Evolutionary conservation across 2,888 invertebrate species (phyloP), one percentile per base, ranked within the genome.

Genomic region (Lithophane leautieri): DNA sequence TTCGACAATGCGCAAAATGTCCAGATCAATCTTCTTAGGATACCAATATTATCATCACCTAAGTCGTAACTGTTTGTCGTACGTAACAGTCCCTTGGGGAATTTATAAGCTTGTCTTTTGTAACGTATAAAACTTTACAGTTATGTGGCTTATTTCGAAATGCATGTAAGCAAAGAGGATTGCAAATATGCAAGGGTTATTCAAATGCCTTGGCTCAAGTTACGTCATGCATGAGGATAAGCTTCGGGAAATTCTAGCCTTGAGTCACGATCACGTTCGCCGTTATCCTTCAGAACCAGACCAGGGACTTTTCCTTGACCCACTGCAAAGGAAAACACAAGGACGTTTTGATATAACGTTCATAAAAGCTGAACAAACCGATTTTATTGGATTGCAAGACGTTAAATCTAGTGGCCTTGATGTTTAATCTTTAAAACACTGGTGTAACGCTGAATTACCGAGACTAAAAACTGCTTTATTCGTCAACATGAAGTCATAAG

Each of bases 251-350:
- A 68, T 69, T 77, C 47, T 76, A 82, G 84, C 88, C 88, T 89
- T 89, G 87, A 83, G 79, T 78, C 73, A 80, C 83, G 71, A 82
- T 75, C 79, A 77, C 80, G 81, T 82, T 68, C 44, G 72, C 69
- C 60, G 73, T 86, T 88, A 86, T 89, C 88, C 89, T 90, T 83
- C 63, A 75, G 40, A 79, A 47, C 25, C 44, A 77, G 76, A 70
- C 78, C 84, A 83, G 91, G 91, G 92, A 90, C 81, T 84, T 91
- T 86, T 89, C 93, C 93, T 91, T 94, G 94, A 91, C 94, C 91
- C 71, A 90, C 70, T 91, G 92, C 60, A 74, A 44, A 77, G 75
- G 60, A 69, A 82, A 78, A 76, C 70, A 67, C 76, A 80, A 81
- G 77, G 78, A 75, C 65, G 63, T 78, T 70, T 74, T 67, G 52